These are phyloP conservation scores for Hipposideros larvatus DNA, from an alignment of 2,797 vertebrate genomes.

Conservation along the genomic window DNA sequence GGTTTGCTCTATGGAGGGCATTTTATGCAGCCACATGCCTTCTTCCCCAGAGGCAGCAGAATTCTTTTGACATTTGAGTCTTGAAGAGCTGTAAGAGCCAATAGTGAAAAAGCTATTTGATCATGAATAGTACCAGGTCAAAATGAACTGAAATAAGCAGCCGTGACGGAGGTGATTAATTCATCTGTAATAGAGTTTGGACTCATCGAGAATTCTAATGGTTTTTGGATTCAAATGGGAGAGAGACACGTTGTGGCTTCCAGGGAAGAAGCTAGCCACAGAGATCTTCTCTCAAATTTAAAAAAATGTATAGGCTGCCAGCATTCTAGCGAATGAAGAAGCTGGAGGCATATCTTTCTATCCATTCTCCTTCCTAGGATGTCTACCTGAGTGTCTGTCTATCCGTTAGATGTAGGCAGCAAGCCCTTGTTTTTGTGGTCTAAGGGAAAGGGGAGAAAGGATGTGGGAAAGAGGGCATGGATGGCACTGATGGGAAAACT, in stretches of 20 bases:
- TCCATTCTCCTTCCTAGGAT: background rate
- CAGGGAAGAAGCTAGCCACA: background rate
- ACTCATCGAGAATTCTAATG: slow-evolving; percentile 52
- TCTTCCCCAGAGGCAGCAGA: slow-evolving; percentile 28
- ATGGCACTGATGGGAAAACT: background rate
- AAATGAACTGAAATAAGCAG: slow-evolving; percentile 21
- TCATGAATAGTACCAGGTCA: background rate
- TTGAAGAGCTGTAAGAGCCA: background rate
- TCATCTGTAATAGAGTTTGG: slow-evolving; percentile 26
- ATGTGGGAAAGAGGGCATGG: background rate
- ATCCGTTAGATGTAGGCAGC: background rate
- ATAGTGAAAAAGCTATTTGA: slow-evolving; percentile 42
- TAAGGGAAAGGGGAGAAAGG: background rate
- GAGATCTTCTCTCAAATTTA: background rate
- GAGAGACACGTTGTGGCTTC: background rate
- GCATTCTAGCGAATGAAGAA: background rate
- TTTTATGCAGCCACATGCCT: background rate
- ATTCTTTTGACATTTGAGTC: background rate
- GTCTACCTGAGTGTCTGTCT: background rate
- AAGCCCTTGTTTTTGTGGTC: background rate
- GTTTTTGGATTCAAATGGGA: slow-evolving; percentile 46
- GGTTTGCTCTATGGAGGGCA: background rate
- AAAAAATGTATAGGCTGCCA: background rate
- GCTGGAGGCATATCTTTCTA: background rate
- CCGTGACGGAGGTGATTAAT: background rate